These are phyloP conservation scores for Colaptes auratus DNA, from an alignment of 2,113 vertebrate species.

Conservation along the genomic window DNA sequence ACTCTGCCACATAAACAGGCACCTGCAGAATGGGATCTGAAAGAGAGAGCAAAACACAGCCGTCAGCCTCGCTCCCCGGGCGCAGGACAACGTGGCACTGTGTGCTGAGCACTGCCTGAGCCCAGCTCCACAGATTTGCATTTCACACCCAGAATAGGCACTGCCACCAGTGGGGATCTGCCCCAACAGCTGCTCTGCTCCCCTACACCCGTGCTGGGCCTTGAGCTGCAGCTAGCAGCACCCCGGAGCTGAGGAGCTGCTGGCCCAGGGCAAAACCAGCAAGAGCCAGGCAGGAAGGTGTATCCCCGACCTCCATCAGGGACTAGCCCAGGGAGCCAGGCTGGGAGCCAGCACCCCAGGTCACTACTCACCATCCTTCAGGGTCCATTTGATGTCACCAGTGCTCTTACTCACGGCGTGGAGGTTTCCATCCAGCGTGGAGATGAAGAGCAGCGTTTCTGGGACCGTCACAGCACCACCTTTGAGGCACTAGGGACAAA, in stretches of 20 bases:
- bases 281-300: neutral
- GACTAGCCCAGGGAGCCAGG: neutral
- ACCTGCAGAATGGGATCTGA: constrained; percentile 94
- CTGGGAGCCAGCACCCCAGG: neutral
- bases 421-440: constrained; percentile 92
- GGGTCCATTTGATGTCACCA: constrained; percentile 91
- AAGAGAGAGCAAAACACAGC: constrained; percentile 25
- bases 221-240: accelerated
- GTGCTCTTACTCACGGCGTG: constrained; percentile 92
- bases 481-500: constrained; percentile 70
- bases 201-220: accelerated
- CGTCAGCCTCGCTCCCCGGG: neutral
- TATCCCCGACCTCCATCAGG: accelerated
- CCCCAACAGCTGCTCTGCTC: neutral
- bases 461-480: constrained; percentile 78
- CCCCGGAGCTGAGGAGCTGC: neutral
- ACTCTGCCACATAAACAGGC: constrained; percentile 89
- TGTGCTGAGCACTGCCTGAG: neutral
- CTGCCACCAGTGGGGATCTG: accelerated
- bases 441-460: constrained; percentile 90
- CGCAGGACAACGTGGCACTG: neutral
- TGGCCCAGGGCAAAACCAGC: neutral
- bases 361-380: constrained; percentile 86
- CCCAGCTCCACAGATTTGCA: neutral
- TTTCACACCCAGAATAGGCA: neutral